Evolutionary conservation across 2,113 vertebrate genomes (phyloP), one percentile per base, ranked within the genome.

Genomic region (Neodontobutis hainanensis): DNA sequence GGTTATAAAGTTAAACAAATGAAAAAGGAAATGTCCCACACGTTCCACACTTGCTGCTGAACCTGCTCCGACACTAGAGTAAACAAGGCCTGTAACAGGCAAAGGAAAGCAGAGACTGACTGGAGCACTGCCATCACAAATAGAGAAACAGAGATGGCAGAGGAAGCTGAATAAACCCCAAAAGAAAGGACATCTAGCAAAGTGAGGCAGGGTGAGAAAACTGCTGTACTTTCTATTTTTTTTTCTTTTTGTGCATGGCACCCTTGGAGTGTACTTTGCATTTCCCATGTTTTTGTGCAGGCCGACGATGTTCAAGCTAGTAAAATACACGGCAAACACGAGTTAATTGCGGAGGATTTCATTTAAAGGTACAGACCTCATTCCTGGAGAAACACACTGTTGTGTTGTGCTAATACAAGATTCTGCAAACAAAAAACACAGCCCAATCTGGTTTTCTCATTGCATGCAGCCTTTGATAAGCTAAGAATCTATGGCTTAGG

Each of bases 1-100:
- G 78, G 68, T 72, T 44, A 65, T 14, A 40, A 68, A 78, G 85
- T 84, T 87, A 84, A 80, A 85, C 70, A 78, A 87, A 88, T 44
- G 83, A 40, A 77, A 63, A 61, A 15, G 2, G 38, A 75, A 74
- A 63, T 75, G 44, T 77, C 50, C 68, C 7, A 55, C 77, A 82
- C 70, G 61, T 61, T 80, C 70, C 70, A 82, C 70, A 58, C 72
- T 71, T 64, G 73, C 75, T 49, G 40, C 59, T 56, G 69, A 87
- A 84, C 61, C 70, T 60, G 72, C 78, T 68, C 64, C 72, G 75
- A 84, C 80, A 81, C 51, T 27, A 64, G 60, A 70, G 68, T 68
- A 88, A 85, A 87, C 78, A 82, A 44, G 45, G 12, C 42, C n/a
- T 47, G 2, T 27, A 67, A 10, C 61, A 78, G 45, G 9, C 61